Percentiles rank a stretch among this genome's conserved stretches.
Evolutionary conservation across 2,797 vertebrate species (phyloP).

Genomic region (Catostomus latipinnis): DNA sequence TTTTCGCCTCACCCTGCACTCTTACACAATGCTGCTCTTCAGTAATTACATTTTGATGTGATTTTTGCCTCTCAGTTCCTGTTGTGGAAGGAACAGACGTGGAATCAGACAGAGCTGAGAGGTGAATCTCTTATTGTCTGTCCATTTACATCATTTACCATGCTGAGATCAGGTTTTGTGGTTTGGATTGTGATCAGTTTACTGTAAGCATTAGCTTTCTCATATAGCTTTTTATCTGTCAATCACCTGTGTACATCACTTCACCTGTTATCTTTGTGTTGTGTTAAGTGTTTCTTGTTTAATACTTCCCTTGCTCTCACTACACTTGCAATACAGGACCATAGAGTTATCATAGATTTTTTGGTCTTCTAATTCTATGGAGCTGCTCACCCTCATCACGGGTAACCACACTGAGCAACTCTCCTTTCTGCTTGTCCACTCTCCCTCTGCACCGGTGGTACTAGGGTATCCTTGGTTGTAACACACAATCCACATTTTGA

Average conservation of each 20-base stretch:
- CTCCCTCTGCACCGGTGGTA: too few species aligned
- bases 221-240: not conserved
- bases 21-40: constrained; percentile 12
- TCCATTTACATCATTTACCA: constrained; percentile 18
- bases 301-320: too few species aligned
- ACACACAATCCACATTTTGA: too few species aligned
- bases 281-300: not conserved
- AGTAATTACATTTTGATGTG: constrained; percentile 43
- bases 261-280: not conserved
- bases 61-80: constrained; percentile 36
- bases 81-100: constrained; percentile 38
- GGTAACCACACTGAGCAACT: too few species aligned
- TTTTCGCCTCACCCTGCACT: constrained; percentile 12
- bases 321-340: too few species aligned
- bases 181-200: not conserved
- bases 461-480: too few species aligned
- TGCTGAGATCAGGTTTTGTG: constrained; percentile 4
- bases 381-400: too few species aligned
- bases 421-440: too few species aligned
- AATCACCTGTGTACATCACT: too few species aligned
- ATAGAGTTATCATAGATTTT: too few species aligned
- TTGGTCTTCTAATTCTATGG: too few species aligned
- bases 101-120: constrained; percentile 25
- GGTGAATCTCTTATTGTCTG: not conserved
- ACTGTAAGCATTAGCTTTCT: constrained; percentile 1